Evolutionary conservation across 2,113 vertebrate species (phyloP), one percentile per base, ranked within the genome.

Genomic region (Craseonycteris thonglongyai): DNA sequence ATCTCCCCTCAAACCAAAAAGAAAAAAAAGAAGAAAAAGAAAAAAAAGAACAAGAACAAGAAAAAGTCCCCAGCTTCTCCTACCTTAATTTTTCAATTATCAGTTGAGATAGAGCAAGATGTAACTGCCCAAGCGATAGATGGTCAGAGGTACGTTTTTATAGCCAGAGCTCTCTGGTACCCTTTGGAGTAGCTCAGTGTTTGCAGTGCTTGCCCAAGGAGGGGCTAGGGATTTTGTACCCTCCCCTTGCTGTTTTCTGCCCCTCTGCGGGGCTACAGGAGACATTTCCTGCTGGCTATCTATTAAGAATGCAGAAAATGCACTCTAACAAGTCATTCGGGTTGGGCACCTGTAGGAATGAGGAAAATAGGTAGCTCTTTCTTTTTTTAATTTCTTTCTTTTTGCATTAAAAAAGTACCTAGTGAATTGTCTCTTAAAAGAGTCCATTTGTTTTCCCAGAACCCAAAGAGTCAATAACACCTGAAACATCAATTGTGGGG

Each of bases 221-320:
- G 86, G 93, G 96, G 82, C 92, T 76, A 88, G 30, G 66, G 54
- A 54, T 83, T 49, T 13, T 72, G 96, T 96, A 84, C 91, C 91
- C 95, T 97, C 97, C 88, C 90, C 91, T 81, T 4, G 81, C 85
- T 35, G 91, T 96, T 97, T 97, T 98, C 98, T 97, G 89, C 96
- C 97, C 98, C 98, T 98, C 96, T 95, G 97, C 97, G 88, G 2
- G 11, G 40, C 24, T 79, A 95, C 97, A 91, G 14, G 63, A 98
- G 98, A 98, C 98, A 98, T 98, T 98, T 97, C 98, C 98, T 98
- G 96, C 97, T 98, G 96, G 96, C 97, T 96, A 97, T 97, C 98
- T 97, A 96, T 96, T 97, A 98, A 98, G 98, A 98, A 99, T 99
- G 98, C 96, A 96, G 98, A 98, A 98, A 99, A 99, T 98, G 98